Conservation (phyloP, 92 coral and sea anemone genomes). For the Epizoanthus scotinus region DNA sequence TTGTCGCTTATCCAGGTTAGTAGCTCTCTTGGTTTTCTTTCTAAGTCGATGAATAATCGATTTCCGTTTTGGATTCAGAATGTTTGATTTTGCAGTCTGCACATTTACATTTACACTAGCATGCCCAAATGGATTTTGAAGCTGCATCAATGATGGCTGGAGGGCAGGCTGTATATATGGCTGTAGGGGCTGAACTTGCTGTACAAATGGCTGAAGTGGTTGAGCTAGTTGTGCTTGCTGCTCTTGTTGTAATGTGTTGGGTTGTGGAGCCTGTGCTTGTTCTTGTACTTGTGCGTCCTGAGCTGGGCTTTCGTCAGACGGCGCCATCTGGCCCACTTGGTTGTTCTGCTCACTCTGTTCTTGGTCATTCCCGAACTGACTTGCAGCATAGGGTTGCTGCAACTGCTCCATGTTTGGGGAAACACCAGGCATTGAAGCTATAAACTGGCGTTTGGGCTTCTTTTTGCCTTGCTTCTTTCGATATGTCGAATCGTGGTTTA, state of each 20-base stretch:
- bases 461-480: neutral
- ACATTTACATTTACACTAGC: constrained; percentile 76
- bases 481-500: neutral
- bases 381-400: neutral
- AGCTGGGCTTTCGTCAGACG: neutral
- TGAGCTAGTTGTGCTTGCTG: constrained; percentile 16
- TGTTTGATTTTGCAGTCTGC: constrained; percentile 72
- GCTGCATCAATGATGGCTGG: constrained; percentile 11
- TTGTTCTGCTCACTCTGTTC: constrained; percentile 4
- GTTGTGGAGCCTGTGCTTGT: constrained; percentile 6
- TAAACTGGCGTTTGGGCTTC: constrained; percentile 22
- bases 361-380: constrained; percentile 2
- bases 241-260: neutral
- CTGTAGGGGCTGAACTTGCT: constrained; percentile 3
- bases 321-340: neutral
- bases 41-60: constrained; percentile 22
- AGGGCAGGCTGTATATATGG: constrained; percentile 13
- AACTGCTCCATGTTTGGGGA: constrained; percentile 12
- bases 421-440: constrained; percentile 15
- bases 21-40: neutral
- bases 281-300: neutral
- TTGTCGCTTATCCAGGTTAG: constrained; percentile 63
- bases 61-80: constrained; percentile 22
- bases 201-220: constrained; percentile 5
- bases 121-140: constrained; percentile 25